These are phyloP conservation scores for Cuniculus paca DNA, from an alignment of 2,797 vertebrate species.

Conservation along the genomic window DNA sequence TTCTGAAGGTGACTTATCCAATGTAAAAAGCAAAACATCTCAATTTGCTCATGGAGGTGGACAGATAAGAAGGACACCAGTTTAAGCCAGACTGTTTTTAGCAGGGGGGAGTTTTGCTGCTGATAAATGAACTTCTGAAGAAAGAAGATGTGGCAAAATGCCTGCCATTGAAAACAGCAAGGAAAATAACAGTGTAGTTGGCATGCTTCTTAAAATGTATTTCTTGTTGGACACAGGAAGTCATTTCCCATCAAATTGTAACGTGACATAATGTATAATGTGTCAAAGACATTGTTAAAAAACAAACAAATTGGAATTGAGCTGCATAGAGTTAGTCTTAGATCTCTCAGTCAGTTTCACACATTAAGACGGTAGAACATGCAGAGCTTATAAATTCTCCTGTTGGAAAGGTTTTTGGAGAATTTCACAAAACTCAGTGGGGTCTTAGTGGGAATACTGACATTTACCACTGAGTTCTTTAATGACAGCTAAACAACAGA, in stretches of 20 bases:
- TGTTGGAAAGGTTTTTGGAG: conserved; percentile 74
- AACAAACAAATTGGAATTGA: conserved; percentile 67
- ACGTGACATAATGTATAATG: conserved; percentile 69
- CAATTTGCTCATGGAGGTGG: not conserved
- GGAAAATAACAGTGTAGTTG: conserved; percentile 69
- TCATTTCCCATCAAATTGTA: conserved; percentile 76
- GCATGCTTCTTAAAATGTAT: conserved; percentile 72
- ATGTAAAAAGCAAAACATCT: conserved; percentile 52
- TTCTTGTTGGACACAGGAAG: conserved; percentile 82
- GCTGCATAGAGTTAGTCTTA: conserved; percentile 2
- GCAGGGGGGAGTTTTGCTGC: conserved; percentile 25
- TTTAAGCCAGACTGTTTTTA: not conserved
- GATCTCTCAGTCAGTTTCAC: conserved; percentile 68
- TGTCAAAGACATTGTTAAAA: conserved; percentile 77
- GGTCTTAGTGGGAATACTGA: conserved; percentile 69
- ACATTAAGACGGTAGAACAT: conserved; percentile 61
- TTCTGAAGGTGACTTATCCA: conserved; percentile 33
- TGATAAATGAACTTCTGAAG: conserved; percentile 72
- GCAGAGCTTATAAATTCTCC: conserved; percentile 69
- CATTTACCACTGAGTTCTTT: conserved; percentile 65
- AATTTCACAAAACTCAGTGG: conserved; percentile 70
- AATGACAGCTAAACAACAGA: conserved; percentile 79
- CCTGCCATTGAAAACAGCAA: conserved; percentile 71
- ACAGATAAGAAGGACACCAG: conserved; percentile 6
- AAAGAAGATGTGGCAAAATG: conserved; percentile 59